These are phyloP conservation scores for Rhea americana DNA, from an alignment of 2,113 vertebrate genomes.

Conservation along the genomic window DNA sequence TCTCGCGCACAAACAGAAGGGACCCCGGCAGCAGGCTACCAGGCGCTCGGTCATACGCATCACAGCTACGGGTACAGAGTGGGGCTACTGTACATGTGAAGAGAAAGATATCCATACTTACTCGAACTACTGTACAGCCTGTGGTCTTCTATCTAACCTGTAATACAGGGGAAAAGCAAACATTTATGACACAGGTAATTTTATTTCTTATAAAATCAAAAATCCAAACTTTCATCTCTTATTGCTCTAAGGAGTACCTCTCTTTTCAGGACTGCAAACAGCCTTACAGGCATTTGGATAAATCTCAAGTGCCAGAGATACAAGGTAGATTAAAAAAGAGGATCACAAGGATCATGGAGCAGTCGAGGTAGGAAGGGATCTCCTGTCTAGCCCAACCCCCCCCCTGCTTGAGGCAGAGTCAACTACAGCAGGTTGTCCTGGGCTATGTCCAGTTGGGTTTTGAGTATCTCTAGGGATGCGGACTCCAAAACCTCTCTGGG, in stretches of 20 bases:
- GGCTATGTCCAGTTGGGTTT: background rate
- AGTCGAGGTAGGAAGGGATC: background rate
- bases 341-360: accelerated
- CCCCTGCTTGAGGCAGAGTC: background rate
- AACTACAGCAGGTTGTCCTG: background rate
- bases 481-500: background rate
- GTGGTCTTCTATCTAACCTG: slow-evolving; percentile 57
- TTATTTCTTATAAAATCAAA: accelerated
- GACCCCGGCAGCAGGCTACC: background rate
- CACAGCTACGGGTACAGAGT: accelerated
- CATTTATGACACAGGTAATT: accelerated
- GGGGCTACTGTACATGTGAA: background rate
- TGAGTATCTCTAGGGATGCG: background rate
- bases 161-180: background rate
- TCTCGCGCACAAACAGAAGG: background rate
- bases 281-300: accelerated
- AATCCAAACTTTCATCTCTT: accelerated
- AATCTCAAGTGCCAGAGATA: accelerated
- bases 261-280: background rate
- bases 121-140: slow-evolving; percentile 23
- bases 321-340: background rate
- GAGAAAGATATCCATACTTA: background rate
- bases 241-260: accelerated
- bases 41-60: accelerated
- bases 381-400: accelerated